These are phyloP conservation scores for Nettapus auritus DNA, from an alignment of 2,113 vertebrate genomes.

Conservation along the genomic window DNA sequence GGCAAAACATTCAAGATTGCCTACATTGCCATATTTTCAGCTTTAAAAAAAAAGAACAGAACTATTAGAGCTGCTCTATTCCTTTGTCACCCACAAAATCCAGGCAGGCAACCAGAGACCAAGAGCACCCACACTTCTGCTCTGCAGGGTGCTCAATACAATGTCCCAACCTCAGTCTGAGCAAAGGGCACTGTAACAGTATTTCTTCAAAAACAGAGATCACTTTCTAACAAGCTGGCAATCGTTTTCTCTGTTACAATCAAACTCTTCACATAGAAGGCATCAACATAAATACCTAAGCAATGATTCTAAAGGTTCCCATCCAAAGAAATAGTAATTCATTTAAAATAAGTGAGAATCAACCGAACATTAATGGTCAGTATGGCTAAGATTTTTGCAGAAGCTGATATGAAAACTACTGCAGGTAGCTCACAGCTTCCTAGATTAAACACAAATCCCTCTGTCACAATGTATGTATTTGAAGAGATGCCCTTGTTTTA, in stretches of 20 bases:
- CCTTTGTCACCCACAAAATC: background rate
- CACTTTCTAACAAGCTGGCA: background rate
- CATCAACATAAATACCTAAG: background rate
- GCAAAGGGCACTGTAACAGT: background rate
- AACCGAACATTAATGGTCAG: background rate
- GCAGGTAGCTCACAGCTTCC: background rate
- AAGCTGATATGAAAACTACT: background rate
- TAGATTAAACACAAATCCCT: background rate
- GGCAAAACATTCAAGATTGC: background rate
- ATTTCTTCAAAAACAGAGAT: background rate
- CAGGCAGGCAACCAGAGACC: background rate
- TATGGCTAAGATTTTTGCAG: background rate
- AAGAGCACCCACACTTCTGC: background rate
- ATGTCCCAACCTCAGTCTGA: background rate
- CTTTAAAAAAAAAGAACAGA: background rate
- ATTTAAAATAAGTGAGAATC: background rate
- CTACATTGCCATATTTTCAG: background rate
- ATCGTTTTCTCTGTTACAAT: background rate
- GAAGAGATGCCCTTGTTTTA: conserved; percentile 4
- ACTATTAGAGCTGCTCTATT: background rate
- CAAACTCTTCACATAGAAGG: background rate
- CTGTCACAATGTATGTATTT: background rate
- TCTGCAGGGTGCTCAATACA: background rate
- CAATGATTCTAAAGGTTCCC: background rate
- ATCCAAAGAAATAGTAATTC: background rate